These are phyloP conservation scores for Euclidia mi DNA, from an alignment of 2,888 invertebrate species.

Conservation along the genomic window DNA sequence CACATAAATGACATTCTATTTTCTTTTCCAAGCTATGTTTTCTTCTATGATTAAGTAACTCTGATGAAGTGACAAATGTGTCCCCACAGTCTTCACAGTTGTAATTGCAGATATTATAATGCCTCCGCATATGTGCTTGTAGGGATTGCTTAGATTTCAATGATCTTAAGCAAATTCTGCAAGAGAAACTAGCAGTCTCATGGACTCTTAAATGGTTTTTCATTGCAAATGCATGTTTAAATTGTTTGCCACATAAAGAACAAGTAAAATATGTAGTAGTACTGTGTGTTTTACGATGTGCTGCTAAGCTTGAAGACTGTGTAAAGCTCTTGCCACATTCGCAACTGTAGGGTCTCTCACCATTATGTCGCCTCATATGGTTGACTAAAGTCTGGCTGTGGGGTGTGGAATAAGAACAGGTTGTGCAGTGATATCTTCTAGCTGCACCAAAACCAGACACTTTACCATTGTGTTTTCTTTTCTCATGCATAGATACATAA, in stretches of 20 bases:
- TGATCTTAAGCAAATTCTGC: constrained; percentile 79
- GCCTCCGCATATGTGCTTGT: constrained; percentile 80
- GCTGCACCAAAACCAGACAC: constrained; percentile 78
- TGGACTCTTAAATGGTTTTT: constrained; percentile 83
- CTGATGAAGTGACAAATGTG: constrained; percentile 84
- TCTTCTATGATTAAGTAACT: constrained; percentile 80
- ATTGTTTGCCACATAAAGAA: constrained; percentile 84
- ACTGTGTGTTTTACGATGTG: constrained; percentile 83
- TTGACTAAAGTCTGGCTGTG: constrained; percentile 85
- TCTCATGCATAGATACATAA: constrained; percentile 77
- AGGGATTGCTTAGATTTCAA: constrained; percentile 81
- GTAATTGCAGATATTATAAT: constrained; percentile 82
- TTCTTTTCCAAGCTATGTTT: constrained; percentile 74
- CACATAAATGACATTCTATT: constrained; percentile 81
- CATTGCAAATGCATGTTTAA: constrained; percentile 82
- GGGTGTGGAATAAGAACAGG: constrained; percentile 80
- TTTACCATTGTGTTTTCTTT: constrained; percentile 74
- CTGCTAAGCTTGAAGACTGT: constrained; percentile 80
- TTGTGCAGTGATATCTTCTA: constrained; percentile 80
- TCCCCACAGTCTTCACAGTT: constrained; percentile 86
- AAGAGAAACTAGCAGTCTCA: constrained; percentile 72
- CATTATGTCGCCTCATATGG: constrained; percentile 83
- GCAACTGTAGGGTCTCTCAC: constrained; percentile 82
- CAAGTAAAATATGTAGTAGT: constrained; percentile 78
- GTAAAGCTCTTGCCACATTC: constrained; percentile 85